Conservation (phyloP, 2,113 vertebrate genomes). For the Aix galericulata region DNA sequence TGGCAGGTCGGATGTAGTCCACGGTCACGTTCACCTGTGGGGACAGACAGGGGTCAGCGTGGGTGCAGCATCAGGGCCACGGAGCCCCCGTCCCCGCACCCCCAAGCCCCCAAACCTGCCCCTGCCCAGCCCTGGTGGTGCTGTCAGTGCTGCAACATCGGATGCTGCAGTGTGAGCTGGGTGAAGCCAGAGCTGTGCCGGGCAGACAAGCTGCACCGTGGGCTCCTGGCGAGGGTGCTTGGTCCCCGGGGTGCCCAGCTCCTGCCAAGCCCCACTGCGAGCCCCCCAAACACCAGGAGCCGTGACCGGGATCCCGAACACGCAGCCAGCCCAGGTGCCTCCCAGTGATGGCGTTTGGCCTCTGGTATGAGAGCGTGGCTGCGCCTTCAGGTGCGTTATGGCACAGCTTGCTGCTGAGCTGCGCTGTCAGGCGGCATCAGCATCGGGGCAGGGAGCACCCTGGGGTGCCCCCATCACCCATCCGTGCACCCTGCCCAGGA, state of each 20-base stretch:
- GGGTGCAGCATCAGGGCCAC: background rate
- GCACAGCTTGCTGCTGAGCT: background rate
- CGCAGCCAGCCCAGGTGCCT: background rate
- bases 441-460: background rate
- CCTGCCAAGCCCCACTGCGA: background rate
- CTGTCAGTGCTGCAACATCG: no score
- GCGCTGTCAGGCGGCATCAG: background rate
- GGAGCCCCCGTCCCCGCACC: background rate
- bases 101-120: background rate
- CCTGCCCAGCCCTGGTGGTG: background rate
- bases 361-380: background rate
- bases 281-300: background rate
- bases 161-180: no score
- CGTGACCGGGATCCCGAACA: background rate
- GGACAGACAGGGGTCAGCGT: background rate
- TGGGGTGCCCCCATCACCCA: background rate
- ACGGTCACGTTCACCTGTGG: constrained; percentile 92
- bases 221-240: background rate
- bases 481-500: no score
- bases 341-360: background rate
- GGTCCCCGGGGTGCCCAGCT: background rate
- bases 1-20: constrained; percentile 96
- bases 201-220: background rate
- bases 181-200: no score
- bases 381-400: background rate